Base-by-base conservation (phyloP, 2,888 invertebrate genomes). In the Hartigia nigra region DNA sequence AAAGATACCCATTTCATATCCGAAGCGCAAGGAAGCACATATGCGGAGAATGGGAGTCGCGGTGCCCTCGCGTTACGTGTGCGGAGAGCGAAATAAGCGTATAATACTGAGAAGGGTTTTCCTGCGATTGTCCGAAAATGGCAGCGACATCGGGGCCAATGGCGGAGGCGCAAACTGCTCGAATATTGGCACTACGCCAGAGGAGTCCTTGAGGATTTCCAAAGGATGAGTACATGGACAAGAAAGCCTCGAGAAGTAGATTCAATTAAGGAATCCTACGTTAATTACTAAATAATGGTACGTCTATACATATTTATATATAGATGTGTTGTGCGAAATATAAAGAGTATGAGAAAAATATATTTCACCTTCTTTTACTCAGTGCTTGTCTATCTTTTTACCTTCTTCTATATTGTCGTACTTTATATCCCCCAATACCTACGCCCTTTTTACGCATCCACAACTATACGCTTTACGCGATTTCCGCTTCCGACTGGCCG, bases 81-180 rank as follows among this genome's bases (percentile, higher is more conserved):
- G 82, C 85, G 81, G 88, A 85, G 86, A 87, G 84, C 89, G 82
- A 89, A 89, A 87, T 88, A 87, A 88, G 86, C 88, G 86, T 81
- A 85, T 86, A 83, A 85, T 83, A 83, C 81, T 69, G 36, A 75
- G 36, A 39, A 69, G 78, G 78, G 81, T 78, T 82, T 81, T 81
- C 55, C 83, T 85, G 82, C 84, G 87, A 87, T 88, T 87, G 88
- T 87, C 87, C 84, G 85, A 87, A 84, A 86, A 88, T 85, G 85
- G 87, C 84, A 83, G 79, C 78, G 83, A 81, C 83, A 81, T 82
- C 81, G 81, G 83, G 32, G 76, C 79, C 82, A 81, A 82, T 85
- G 82, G 84, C 81, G 83, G 84, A 86, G 82, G 81, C 85, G 82
- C 78, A 77, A 76, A 78, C 75, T 76, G 76, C 77, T 81, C 84